Percentiles rank a stretch among this genome's conserved stretches.
These are phyloP conservation scores for Bradypodion pumilum DNA, from an alignment of 2,797 vertebrate genomes.

Conservation along the genomic window DNA sequence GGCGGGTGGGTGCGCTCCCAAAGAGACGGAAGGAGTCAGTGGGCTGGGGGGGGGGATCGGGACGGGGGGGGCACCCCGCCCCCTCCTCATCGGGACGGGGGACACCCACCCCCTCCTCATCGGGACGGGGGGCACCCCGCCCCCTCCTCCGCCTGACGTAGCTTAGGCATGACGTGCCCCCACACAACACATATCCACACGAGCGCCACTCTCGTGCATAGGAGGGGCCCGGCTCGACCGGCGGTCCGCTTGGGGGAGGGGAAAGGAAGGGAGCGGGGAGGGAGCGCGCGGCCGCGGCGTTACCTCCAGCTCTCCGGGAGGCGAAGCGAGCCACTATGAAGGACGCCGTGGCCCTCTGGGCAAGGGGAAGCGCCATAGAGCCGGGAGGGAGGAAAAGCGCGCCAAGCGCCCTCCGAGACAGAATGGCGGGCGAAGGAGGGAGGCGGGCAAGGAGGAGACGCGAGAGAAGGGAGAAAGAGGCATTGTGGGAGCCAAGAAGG, in stretches of 20 bases:
- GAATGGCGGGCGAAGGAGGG: not conserved
- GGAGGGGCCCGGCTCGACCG: slow-evolving; percentile 3
- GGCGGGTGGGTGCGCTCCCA: too few species aligned
- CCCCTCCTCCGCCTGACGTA: not conserved
- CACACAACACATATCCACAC: too few species aligned
- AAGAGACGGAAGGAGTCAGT: too few species aligned
- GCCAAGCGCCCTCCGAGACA: not conserved
- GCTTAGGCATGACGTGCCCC: slow-evolving; percentile 35
- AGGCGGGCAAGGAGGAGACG: rapidly evolving
- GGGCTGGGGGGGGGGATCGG: too few species aligned
- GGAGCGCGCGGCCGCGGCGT: too few species aligned
- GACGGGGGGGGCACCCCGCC: too few species aligned
- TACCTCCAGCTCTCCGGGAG: slow-evolving; percentile 63
- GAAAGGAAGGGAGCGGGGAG: slow-evolving; percentile 31
- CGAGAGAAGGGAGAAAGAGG: too few species aligned
- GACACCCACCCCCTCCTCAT: rapidly evolving
- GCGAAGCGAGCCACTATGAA: slow-evolving; percentile 76
- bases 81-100: rapidly evolving
- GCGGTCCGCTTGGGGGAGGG: slow-evolving; percentile 25
- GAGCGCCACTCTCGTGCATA: too few species aligned
- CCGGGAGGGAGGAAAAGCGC: not conserved
- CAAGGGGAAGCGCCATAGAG: slow-evolving; percentile 12
- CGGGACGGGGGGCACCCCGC: too few species aligned
- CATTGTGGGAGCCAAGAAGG: not conserved
- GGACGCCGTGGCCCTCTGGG: slow-evolving; percentile 64